These are phyloP conservation scores for Chrysolina oricalcia DNA, from an alignment of 2,888 invertebrate genomes.

Conservation along the genomic window DNA sequence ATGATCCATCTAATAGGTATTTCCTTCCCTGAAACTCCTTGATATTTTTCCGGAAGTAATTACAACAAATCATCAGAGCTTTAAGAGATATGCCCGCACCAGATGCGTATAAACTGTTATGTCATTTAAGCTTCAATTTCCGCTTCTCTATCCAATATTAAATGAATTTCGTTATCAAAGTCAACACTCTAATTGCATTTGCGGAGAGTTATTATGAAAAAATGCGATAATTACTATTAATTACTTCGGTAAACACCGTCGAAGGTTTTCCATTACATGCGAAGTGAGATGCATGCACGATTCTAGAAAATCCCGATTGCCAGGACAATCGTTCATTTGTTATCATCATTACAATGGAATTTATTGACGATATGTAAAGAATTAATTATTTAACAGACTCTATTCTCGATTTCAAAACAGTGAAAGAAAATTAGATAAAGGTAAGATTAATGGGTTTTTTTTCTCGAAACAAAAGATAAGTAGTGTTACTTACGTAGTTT, in stretches of 20 bases:
- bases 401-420: no score
- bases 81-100: constrained; percentile 35
- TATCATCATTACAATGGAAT: no score
- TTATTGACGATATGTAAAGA: no score
- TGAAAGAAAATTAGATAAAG: no score
- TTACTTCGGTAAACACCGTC: constrained; percentile 1
- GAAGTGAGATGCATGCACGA: not conserved
- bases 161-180: constrained; percentile 41
- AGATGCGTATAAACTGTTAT: constrained; percentile 42
- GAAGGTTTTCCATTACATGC: not conserved
- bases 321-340: no score
- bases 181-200: constrained; percentile 43
- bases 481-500: no score
- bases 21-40: not conserved
- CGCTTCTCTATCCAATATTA: constrained; percentile 38
- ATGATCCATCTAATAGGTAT: not conserved
- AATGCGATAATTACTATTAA: constrained; percentile 22
- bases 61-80: constrained; percentile 38
- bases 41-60: constrained; percentile 33
- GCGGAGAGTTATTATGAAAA: constrained; percentile 27
- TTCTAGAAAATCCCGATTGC: not conserved
- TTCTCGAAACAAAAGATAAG: no score
- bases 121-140: constrained; percentile 45
- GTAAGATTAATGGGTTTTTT: no score
- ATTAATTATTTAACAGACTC: no score